Base-by-base conservation (phyloP, 1,140 invertebrate genomes). In the Caerostris extrusa region DNA sequence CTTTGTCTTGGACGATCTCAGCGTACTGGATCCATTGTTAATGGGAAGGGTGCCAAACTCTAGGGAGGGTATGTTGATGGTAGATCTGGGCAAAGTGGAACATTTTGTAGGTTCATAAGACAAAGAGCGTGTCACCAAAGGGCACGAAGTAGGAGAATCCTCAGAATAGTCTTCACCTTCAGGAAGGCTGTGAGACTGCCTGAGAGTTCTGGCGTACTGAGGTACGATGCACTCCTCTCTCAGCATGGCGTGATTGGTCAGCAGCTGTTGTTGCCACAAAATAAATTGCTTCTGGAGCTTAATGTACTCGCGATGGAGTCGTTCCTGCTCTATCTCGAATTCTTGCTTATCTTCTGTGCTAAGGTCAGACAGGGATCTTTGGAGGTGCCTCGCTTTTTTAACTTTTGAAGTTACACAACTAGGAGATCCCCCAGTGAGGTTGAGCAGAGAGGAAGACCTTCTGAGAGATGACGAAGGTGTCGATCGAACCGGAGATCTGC, bases 231-330 rank as follows among this genome's bases (percentile, higher is more conserved):
- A 94, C 55, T 94, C 93, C 12, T 94, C 89, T 6, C 90, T 17
- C 56, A 94, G 50, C 71, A 94, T 88, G 58, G 91, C 86, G 60
- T 93, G 94, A 53, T 94, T 94, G 14, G 10, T 71, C 50, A 91
- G 3, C 53, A 94, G 19, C 56, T 93, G 94, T 50, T 94, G 57
- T 56, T 94, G 90, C 94, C 94, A 94, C 6, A 90, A 6, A 3
- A 94, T 55, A 58, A 94, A 94, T 60, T 94, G 94, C 50, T 71
- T 64, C 53, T 94, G 91, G 5, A 94, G 85, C 53, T 93, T 91
- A 53, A 85, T 60, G 61, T 94, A 94, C 57, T 94, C 92, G 3
- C 55, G 58, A n/a, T 91, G 92, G 2, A 94, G 85, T 56, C 91
- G 50, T 58, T 93, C 87, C 34, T 94, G 94, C 17, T 94, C 94